Base-by-base conservation (phyloP, 1,140 invertebrate genomes). In the Drosophila asahinai region DNA sequence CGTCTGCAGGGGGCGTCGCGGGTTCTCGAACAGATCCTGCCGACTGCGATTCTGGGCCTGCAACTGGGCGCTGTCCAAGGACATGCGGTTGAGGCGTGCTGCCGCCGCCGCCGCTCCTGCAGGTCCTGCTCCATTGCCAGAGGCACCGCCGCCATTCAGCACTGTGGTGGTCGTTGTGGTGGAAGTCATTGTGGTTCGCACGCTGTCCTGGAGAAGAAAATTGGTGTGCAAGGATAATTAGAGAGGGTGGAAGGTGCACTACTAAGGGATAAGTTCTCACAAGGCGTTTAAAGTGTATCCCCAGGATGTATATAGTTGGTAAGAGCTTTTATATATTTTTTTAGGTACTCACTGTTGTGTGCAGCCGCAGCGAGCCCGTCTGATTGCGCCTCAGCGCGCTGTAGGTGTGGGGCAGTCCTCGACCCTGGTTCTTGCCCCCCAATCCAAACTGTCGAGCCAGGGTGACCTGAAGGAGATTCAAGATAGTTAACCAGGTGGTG, bases 51-150 rank as follows among this genome's bases (percentile, higher is more conserved):
- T 93, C 25, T 93, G 76, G 6, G 48, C 12, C 92, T 93, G 25
- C 93, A 67, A 92, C 55, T 94, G 94, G 27, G 92, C 93, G 33
- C 92, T 91, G 30, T 68, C 73, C 60, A 91, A 45, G 6, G 87
- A 92, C 30, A 82, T 67, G 27, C 86, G 87, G 54, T 83, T 80
- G 38, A 80, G 51, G 7, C 87, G 78, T 73, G 83, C 76, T 73
- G 83, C 76, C 9, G 19, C 51, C 58, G 33, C 11, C 5, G 40
- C 38, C 11, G 38, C n/a, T 14, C 9, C 51, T 33, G n/a, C 52
- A 9, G 30, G 2, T 42, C 43, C 59, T 12, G 43, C 57, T 12
- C 70, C 81, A 54, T 67, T 80, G 49, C 51, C 63, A 27, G 59
- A 73, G 43, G 30, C 64, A 47, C 58, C 62, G 51, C 57, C 71